Evolutionary conservation across 2,888 invertebrate genomes (phyloP), one percentile per base, ranked within the genome.

Genomic region (Plagodis pulveraria): DNA sequence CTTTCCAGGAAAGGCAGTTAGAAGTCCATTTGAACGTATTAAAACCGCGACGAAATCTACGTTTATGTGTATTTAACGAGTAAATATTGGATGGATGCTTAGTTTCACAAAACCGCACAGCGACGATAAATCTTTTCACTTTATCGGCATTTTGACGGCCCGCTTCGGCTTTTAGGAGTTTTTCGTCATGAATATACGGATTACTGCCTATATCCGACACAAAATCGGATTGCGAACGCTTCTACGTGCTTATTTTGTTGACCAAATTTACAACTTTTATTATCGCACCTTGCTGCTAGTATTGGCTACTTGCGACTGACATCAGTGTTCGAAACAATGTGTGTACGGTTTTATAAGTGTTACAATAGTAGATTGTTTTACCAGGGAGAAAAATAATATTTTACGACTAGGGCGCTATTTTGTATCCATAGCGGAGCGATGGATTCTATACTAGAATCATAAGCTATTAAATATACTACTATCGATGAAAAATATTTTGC

Each of bases 111-210:
- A 52, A 49, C 49, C 49, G n/a, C 52, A 45, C 45, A 49, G 12
- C 11, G 52, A 49, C 56, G 49, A 61, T 61, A 61, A 61, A 61
- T 56, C 60, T 56, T 61, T 61, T 45, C 48, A 56, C 52, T 61
- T 56, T 61, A 61, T 56, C 35, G 60, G 50, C 60, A 50, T 61
- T 61, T 61, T 61, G 56, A 61, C 60, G 60, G 49, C 60, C 33
- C 52, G 56, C 52, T 32, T 45, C 45, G 56, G 56, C 56, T 61
- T 61, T 61, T 52, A 61, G 60, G 51, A 44, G 49, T 52, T 61
- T 56, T 52, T 45, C 49, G 60, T 12, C 42, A 41, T 36, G 50
- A 43, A 51, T 60, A 45, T 52, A 42, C 49, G 52, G 48, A 60
- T 55, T 55, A 44, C 40, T 50, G 51, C 51, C 59, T 52, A 45